Percentiles rank a stretch among this genome's conserved stretches.
These are phyloP conservation scores for Silurus meridionalis DNA, from an alignment of 2,113 vertebrate species.

Conservation along the genomic window DNA sequence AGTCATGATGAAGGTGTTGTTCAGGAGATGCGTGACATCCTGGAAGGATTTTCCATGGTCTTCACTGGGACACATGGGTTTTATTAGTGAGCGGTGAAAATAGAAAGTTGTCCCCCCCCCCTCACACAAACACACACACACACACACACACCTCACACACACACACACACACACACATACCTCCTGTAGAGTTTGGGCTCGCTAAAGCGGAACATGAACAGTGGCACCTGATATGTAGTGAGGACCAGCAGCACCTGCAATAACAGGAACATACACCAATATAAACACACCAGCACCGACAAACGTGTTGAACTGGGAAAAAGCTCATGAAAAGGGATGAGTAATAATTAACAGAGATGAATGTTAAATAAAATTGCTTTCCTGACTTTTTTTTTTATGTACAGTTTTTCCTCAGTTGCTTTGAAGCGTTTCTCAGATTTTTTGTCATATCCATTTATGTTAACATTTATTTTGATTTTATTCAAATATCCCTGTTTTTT, in stretches of 20 bases:
- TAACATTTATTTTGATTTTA: neutral
- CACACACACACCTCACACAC: neutral
- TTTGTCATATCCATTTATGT: too few relatives aligned
- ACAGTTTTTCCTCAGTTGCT: too few relatives aligned
- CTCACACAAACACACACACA: neutral
- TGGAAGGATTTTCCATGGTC: constrained; percentile 88
- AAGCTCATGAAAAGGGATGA: too few relatives aligned
- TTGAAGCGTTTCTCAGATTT: too few relatives aligned
- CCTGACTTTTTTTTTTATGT: too few relatives aligned
- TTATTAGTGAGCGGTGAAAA: neutral
- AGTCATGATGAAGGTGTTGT: constrained; percentile 87
- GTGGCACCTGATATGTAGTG: constrained; percentile 86
- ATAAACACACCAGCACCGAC: neutral
- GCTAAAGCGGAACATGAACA: constrained; percentile 82
- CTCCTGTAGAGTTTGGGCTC: constrained; percentile 92
- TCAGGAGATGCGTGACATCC: constrained; percentile 85
- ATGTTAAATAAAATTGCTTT: too few relatives aligned
- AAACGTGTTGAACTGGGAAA: neutral
- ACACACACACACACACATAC: constrained; percentile 61
- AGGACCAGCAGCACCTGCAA: constrained; percentile 84
- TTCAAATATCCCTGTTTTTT: neutral
- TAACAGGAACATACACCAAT: neutral
- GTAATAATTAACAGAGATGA: too few relatives aligned
- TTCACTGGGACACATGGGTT: constrained; percentile 71
- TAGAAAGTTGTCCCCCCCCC: too few relatives aligned